These are phyloP conservation scores for Lepus oiostolus DNA, from an alignment of 2,797 vertebrate genomes.

Conservation along the genomic window DNA sequence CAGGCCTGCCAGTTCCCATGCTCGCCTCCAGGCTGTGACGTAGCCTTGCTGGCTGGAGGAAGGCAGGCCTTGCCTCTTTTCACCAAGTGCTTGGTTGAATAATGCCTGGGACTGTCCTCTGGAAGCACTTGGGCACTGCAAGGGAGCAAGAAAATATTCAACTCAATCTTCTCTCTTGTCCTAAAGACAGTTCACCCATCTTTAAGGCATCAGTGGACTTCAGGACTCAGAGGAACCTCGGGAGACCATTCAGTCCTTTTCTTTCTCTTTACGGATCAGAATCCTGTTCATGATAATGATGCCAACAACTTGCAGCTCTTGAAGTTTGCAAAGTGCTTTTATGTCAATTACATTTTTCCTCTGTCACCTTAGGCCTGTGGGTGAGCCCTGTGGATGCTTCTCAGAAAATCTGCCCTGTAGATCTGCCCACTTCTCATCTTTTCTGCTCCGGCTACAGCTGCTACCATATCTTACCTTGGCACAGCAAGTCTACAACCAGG, in stretches of 20 bases:
- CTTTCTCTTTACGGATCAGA: background rate
- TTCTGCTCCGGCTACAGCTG: background rate
- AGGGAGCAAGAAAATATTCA: slow-evolving; percentile 26
- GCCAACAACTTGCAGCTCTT: background rate
- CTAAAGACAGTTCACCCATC: background rate
- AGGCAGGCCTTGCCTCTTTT: slow-evolving; percentile 6
- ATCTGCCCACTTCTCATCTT: background rate
- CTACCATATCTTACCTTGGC: background rate
- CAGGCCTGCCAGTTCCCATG: slow-evolving; percentile 73
- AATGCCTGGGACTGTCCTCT: background rate
- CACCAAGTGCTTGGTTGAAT: background rate
- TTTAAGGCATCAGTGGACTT: slow-evolving; percentile 12
- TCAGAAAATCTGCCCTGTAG: fast-evolving
- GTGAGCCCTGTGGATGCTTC: background rate
- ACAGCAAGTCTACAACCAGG: background rate
- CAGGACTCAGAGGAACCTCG: background rate
- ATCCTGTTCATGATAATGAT: background rate
- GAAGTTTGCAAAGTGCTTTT: background rate
- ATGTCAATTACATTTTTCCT: background rate
- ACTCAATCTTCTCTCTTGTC: background rate
- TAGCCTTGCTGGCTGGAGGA: slow-evolving; percentile 18
- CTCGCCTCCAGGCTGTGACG: background rate
- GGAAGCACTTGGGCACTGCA: background rate
- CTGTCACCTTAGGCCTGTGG: background rate
- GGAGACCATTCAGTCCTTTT: background rate